Evolutionary conservation across 2,888 invertebrate species (phyloP).

Genomic region (Drosophila phalerata): DNA sequence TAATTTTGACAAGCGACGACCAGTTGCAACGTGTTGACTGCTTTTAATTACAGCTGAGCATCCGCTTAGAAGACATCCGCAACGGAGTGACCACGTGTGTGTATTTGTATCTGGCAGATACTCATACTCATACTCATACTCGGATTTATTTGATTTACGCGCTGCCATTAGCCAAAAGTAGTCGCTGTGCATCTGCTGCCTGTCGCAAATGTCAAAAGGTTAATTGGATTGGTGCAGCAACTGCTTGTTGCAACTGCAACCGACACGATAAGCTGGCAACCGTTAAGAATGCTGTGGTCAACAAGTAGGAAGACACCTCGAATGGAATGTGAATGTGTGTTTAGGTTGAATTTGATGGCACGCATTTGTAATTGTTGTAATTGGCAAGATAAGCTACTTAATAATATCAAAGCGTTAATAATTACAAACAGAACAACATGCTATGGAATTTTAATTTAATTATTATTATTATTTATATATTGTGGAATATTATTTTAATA

Average conservation of each 20-base stretch:
- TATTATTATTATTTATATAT: no score
- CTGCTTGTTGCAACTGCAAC: slow-evolving; percentile 15
- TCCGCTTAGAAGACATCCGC: slow-evolving; percentile 57
- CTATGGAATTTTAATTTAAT: neutral
- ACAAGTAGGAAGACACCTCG: slow-evolving; percentile 14
- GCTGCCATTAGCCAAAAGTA: slow-evolving; percentile 70
- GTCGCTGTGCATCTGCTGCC: slow-evolving; percentile 43
- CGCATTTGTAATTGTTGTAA: slow-evolving; percentile 3
- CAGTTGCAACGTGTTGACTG: slow-evolving; percentile 43
- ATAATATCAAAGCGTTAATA: slow-evolving; percentile 13
- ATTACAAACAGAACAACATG: neutral
- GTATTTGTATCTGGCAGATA: slow-evolving; percentile 24
- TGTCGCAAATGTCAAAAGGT: slow-evolving; percentile 76
- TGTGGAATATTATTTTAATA: no score
- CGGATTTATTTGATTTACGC: slow-evolving; percentile 65
- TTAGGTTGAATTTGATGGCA: neutral
- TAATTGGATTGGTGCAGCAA: slow-evolving; percentile 76
- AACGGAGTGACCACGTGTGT: slow-evolving; percentile 25
- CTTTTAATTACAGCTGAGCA: slow-evolving; percentile 54
- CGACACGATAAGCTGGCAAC: slow-evolving; percentile 30
- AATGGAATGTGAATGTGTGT: slow-evolving; percentile 47
- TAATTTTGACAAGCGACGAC: slow-evolving; percentile 32
- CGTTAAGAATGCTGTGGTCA: slow-evolving; percentile 27
- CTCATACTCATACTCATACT: slow-evolving; percentile 12
- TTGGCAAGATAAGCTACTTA: slow-evolving; percentile 16